Evolutionary conservation across 53 echinoderm and acorn worm genomes (phyloP), one percentile per base, ranked within the genome.

Genomic region (Crossaster papposus): DNA sequence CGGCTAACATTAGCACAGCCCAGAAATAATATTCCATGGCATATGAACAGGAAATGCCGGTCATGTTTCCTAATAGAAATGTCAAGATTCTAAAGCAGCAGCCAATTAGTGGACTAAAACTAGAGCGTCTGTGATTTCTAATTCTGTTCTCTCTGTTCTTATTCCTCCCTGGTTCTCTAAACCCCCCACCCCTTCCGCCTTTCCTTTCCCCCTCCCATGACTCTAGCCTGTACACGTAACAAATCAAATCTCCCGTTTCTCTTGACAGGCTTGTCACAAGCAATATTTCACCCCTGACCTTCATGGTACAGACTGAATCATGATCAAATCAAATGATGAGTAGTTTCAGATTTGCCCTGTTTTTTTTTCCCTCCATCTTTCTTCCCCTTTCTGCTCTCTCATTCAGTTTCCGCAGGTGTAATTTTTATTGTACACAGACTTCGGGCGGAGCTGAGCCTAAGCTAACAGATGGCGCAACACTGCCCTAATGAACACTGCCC

Each of bases 281-380:
- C 18, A 84, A 70, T 84, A 84, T 50, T 72, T 84, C 84, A 70
- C 72, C 71, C 36, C 22, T 31, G 52, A 84, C 84, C 84, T 84
- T 84, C 84, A 72, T 30, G 71, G 84, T 72, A 72, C 84, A 84
- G 71, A 84, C 50, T 31, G 24, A 83, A 83, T 83, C n/a, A n/a
- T n/a, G n/a, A n/a, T n/a, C 83, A 84, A 84, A 84, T 71, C 84
- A 84, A 72, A 72, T 84, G 84, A 84, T 72, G 72, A 83, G 33
- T 71, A 83, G 33, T 71, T 78, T 70, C 84, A 70, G 84, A 84
- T 72, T 84, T 72, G 50, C 30, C 34, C 72, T 14, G 29, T 72
- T 72, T 72, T 32, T 84, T 36, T 38, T 70, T 12, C 44, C 18
- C 13, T 36, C 50, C 70, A 24, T 51, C 26, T n/a, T 7, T 50